Base-by-base conservation (phyloP, 2,797 vertebrate species). In the Syngnathus acus region DNA sequence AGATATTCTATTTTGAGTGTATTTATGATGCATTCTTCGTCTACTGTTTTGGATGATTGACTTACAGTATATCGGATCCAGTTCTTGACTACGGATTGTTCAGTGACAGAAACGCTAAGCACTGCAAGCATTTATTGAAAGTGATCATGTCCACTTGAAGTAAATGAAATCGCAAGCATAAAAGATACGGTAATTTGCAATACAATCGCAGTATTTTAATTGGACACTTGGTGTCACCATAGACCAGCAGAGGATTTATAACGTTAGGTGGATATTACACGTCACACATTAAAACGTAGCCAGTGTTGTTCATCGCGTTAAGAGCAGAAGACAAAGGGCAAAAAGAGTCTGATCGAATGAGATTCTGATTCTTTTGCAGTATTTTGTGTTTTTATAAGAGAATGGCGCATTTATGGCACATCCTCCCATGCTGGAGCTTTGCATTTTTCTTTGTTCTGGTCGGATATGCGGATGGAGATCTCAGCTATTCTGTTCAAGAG, bases 401-500 rank as follows among this genome's bases (percentile, higher is more conserved):
- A 14, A 62, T 62, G 60, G 60, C 40, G 40, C 21, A 8, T 23
- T 14, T 23, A 42, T 2, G 39, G 7, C n/a, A 16, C 11, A 9
- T 45, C 0, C 5, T 9, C 5, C 21, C 0, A 13, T 14, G 4
- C 1, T 37, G 43, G 13, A 50, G 62, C 38, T 9, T 65, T 23
- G 19, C 16, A 8, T 17, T 65, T 57, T 57, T 65, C 64, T 45
- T 2, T 26, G 40, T 65, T 10, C 64, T 77, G 71, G 4, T 72
- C 9, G 32, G 81, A 62, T 65, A 78, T 53, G 48, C 60, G 10
- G 21, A 73, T 54, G 85, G 81, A 68, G 88, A 90, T 42, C 61
- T 89, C 58, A 88, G 69, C 68, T 90, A 87, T 66, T 78, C 87
- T 2, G 39, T 80, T 5, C 80, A 73, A 0, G 89, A 90, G 71